Conservation (phyloP, 2,797 vertebrate genomes). For the Paguma larvata region DNA sequence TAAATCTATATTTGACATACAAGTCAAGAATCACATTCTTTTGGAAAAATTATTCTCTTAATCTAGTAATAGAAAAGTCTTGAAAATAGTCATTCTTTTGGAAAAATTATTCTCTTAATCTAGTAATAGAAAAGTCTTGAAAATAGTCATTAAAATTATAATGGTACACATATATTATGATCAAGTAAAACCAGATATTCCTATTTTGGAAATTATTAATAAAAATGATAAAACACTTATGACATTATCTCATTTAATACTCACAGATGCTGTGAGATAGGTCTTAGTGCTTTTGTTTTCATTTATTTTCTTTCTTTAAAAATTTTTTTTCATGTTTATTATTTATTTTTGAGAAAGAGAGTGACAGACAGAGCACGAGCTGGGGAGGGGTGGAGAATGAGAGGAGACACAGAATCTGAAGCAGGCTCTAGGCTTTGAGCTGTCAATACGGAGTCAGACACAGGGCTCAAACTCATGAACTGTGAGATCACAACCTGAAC, state of each 20-base stretch:
- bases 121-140: background rate
- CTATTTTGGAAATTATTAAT: background rate
- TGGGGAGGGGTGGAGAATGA: too few relatives aligned
- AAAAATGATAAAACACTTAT: background rate
- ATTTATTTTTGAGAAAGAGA: too few relatives aligned
- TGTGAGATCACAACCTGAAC: too few relatives aligned
- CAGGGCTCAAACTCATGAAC: too few relatives aligned
- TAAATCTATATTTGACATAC: background rate
- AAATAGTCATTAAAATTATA: slow-evolving; percentile 13
- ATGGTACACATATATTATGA: background rate
- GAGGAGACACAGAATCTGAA: too few relatives aligned
- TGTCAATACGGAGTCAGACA: too few relatives aligned
- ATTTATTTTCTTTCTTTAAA: too few relatives aligned
- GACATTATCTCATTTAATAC: background rate
- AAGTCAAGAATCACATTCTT: too few relatives aligned
- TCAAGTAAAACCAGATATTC: slow-evolving; percentile 15
- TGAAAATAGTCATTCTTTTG: background rate
- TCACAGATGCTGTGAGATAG: background rate
- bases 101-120: background rate
- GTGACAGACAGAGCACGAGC: too few relatives aligned
- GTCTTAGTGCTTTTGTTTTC: background rate
- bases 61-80: background rate
- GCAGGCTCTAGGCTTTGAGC: too few relatives aligned
- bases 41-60: background rate
- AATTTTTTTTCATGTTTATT: too few relatives aligned